phyloP scores from a whole-genome alignment of 2,888 invertebrate species.

The Pterobdella sp. region DNA sequence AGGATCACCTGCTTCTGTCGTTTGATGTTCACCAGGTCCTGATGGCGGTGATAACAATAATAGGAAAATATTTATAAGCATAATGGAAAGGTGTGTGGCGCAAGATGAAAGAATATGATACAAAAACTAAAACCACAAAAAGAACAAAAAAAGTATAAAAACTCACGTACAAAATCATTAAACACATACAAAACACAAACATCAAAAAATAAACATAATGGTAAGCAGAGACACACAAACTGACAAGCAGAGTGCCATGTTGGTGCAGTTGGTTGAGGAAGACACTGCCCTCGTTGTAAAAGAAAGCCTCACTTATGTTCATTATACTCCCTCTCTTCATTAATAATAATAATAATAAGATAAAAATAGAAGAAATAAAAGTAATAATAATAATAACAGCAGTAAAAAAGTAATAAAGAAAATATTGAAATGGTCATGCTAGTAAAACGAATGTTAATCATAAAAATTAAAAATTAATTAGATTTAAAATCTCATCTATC shows the following conservation, averaged over 20 bases:
- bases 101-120: background rate
- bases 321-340: constrained; percentile 36
- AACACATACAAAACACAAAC: background rate
- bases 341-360: too few relatives aligned
- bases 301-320: constrained; percentile 49
- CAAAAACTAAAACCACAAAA: too few relatives aligned
- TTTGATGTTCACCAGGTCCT: constrained; percentile 35
- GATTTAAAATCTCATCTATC: too few relatives aligned
- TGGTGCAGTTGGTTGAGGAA: constrained; percentile 34
- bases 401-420: too few relatives aligned
- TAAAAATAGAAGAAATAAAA: too few relatives aligned
- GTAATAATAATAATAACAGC: too few relatives aligned
- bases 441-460: too few relatives aligned
- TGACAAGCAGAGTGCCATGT: constrained; percentile 37
- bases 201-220: background rate
- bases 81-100: background rate
- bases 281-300: constrained; percentile 35
- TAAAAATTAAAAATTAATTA: too few relatives aligned
- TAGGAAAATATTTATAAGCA: background rate
- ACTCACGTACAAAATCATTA: constrained; percentile 8
- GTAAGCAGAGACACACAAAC: constrained; percentile 1
- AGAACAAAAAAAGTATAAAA: too few relatives aligned
- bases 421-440: too few relatives aligned
- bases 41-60: background rate
- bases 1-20: constrained; percentile 16